These are phyloP conservation scores for Subacronicta megacephala DNA, from an alignment of 2,888 invertebrate genomes.

Conservation along the genomic window DNA sequence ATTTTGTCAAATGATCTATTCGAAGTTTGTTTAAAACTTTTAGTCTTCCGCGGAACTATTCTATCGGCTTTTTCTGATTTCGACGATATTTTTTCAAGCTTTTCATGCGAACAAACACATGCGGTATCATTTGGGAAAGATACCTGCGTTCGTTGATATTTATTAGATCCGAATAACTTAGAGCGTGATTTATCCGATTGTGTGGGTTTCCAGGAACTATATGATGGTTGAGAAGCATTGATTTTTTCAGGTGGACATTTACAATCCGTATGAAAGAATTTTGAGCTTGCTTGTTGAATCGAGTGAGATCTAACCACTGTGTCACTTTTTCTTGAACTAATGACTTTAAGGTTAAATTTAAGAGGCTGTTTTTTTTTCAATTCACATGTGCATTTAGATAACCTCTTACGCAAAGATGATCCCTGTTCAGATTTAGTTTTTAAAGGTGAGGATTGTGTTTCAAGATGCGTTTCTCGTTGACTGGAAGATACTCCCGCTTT, in stretches of 20 bases:
- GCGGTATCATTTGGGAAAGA: not conserved
- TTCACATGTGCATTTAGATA: not conserved
- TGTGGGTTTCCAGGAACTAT: not conserved
- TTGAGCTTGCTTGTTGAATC: not conserved
- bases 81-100: not conserved
- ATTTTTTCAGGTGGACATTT: not conserved
- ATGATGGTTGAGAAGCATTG: not conserved
- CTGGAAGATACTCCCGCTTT: not conserved
- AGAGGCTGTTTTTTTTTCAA: not conserved
- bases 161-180: not conserved
- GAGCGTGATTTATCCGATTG: not conserved
- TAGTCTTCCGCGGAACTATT: not conserved
- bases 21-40: not conserved
- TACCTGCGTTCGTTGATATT: not conserved
- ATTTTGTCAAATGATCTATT: conserved; percentile 1
- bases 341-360: not conserved
- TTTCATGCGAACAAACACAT: not conserved
- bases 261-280: not conserved
- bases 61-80: not conserved
- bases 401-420: not conserved
- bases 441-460: not conserved
- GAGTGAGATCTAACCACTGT: not conserved
- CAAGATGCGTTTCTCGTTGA: not conserved
- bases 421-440: not conserved
- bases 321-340: not conserved